Conservation (phyloP, 2,113 vertebrate genomes). For the Cebidichthys violaceus region DNA sequence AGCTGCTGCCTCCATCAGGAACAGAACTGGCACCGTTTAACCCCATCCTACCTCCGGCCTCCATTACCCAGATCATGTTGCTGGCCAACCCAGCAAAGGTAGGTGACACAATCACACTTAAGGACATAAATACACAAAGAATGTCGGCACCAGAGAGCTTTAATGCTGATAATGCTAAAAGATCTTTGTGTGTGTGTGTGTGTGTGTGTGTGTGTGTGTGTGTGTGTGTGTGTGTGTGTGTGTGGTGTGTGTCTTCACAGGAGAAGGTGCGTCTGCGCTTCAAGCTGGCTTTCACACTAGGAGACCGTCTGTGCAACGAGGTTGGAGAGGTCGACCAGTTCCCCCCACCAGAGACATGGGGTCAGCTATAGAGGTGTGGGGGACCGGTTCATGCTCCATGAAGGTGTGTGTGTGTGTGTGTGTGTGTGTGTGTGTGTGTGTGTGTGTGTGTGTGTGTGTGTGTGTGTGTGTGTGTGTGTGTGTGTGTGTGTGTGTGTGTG, state of each 20-base stretch:
- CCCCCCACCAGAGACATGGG: slow-evolving; percentile 91
- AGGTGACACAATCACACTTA: slow-evolving; percentile 26
- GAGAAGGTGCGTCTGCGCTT: slow-evolving; percentile 95
- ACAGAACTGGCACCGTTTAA: slow-evolving; percentile 92
- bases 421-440: background rate
- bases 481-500: slow-evolving; percentile 20
- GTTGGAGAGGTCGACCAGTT: slow-evolving; percentile 95
- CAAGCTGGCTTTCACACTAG: slow-evolving; percentile 90
- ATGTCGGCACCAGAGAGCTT: background rate
- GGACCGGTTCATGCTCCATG: slow-evolving; percentile 37
- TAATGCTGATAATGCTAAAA: background rate
- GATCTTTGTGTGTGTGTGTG: background rate
- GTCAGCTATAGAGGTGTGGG: slow-evolving; percentile 86
- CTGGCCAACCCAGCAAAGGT: slow-evolving; percentile 94
- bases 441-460: background rate
- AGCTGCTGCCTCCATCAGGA: slow-evolving; percentile 94
- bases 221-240: background rate
- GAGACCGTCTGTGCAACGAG: slow-evolving; percentile 89
- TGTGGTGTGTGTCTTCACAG: slow-evolving; percentile 78
- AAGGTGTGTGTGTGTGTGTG: slow-evolving; percentile 41
- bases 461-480: slow-evolving; percentile 3
- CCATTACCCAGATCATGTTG: slow-evolving; percentile 97
- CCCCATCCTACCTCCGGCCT: slow-evolving; percentile 91
- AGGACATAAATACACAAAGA: background rate
- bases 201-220: background rate